These are phyloP conservation scores for Tiliqua scincoides DNA, from an alignment of 2,113 vertebrate genomes.

Conservation along the genomic window DNA sequence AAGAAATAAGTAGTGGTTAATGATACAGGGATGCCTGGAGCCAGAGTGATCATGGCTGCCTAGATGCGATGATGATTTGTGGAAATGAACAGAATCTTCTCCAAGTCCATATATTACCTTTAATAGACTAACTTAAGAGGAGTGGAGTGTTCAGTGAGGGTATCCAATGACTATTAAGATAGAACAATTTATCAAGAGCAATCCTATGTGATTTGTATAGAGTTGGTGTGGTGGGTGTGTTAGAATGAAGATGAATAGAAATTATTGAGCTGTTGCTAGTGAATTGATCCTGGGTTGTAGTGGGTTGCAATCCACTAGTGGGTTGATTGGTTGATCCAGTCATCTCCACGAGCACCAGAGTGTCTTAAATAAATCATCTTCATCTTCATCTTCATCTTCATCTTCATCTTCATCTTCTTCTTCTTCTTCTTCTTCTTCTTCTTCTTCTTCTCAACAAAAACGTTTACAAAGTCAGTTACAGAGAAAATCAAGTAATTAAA, in stretches of 20 bases:
- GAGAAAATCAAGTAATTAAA: no score
- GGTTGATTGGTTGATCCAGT: background rate
- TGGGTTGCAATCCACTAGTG: background rate
- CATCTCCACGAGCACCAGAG: background rate
- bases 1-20: slow-evolving; percentile 27
- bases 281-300: background rate
- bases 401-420: no score
- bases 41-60: rapidly evolving
- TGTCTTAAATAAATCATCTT: background rate
- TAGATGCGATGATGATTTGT: background rate
- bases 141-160: background rate
- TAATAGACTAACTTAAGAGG: background rate
- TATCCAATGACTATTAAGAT: background rate
- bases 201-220: background rate
- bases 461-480: no score
- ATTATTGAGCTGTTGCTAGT: background rate
- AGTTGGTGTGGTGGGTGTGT: background rate
- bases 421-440: no score
- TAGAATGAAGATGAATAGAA: background rate
- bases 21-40: slow-evolving; percentile 11
- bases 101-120: background rate
- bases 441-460: no score
- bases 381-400: no score
- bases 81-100: background rate
- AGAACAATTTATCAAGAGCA: background rate